Conservation (phyloP, 2,113 vertebrate genomes). For the Rafetus swinhoei region DNA sequence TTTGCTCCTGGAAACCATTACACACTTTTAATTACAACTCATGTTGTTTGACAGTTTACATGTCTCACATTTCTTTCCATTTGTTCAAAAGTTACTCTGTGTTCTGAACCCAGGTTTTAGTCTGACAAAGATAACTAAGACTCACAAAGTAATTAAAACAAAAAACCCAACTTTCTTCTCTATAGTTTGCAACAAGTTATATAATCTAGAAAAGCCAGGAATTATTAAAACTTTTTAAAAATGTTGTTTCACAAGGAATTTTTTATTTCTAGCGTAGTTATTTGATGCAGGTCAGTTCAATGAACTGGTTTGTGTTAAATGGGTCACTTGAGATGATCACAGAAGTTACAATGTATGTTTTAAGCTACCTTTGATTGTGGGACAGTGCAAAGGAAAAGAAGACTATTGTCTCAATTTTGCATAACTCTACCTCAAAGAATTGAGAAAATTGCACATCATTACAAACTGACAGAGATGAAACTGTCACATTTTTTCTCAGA, state of each 20-base stretch:
- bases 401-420: not conserved
- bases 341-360: not conserved
- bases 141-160: not conserved
- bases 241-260: accelerated
- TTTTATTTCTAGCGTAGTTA: not conserved
- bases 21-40: not conserved
- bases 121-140: accelerated
- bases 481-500: not conserved
- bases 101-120: not conserved
- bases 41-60: not conserved
- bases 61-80: not conserved
- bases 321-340: not conserved
- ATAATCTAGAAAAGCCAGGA: not conserved
- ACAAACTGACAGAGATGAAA: not conserved
- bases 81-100: not conserved
- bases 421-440: accelerated
- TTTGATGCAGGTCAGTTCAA: not conserved
- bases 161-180: not conserved
- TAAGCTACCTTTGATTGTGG: not conserved
- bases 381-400: not conserved
- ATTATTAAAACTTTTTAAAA: not conserved
- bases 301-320: not conserved
- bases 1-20: not conserved
- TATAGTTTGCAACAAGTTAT: not conserved
- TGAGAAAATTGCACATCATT: not conserved